These are phyloP conservation scores for Stenodera caucasica DNA, from an alignment of 2,888 invertebrate species.

Conservation along the genomic window DNA sequence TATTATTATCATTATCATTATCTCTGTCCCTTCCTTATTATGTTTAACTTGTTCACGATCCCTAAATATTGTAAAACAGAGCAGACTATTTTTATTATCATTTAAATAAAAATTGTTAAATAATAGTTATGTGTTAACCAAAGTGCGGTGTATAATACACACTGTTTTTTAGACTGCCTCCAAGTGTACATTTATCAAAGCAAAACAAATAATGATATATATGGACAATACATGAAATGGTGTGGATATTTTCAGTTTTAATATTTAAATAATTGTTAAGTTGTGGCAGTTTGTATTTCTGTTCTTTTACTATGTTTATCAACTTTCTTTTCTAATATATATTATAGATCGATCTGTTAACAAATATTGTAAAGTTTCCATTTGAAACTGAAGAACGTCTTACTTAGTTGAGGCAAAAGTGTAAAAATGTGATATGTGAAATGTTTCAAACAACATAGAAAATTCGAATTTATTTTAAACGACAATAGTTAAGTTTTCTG, in stretches of 20 bases:
- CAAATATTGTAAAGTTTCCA: slow-evolving; percentile 19
- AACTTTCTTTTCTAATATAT: slow-evolving; percentile 13
- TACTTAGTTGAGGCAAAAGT: slow-evolving; percentile 12
- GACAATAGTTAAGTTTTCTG: slow-evolving; percentile 8
- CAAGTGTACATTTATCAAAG: slow-evolving; percentile 34
- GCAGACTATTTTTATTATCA: slow-evolving; percentile 52
- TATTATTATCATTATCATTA: not conserved
- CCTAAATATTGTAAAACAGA: slow-evolving; percentile 51
- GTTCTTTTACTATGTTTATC: slow-evolving; percentile 10
- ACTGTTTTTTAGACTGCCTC: slow-evolving; percentile 30
- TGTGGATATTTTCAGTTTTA: slow-evolving; percentile 12
- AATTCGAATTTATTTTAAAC: slow-evolving; percentile 14
- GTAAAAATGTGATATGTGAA: slow-evolving; percentile 42
- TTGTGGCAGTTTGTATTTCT: slow-evolving; percentile 5
- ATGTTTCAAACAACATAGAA: slow-evolving; percentile 34
- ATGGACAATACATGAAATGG: slow-evolving; percentile 35
- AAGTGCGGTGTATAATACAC: slow-evolving; percentile 34
- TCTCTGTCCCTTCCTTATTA: not conserved
- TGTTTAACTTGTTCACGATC: slow-evolving; percentile 22
- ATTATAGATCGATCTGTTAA: slow-evolving; percentile 17
- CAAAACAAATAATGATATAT: not conserved
- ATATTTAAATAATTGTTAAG: slow-evolving; percentile 16
- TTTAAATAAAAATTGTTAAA: slow-evolving; percentile 36
- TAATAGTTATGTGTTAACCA: slow-evolving; percentile 39
- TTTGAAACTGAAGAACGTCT: not conserved